Conservation (phyloP, 2,797 vertebrate species). For the Mionectes olivaceus region DNA sequence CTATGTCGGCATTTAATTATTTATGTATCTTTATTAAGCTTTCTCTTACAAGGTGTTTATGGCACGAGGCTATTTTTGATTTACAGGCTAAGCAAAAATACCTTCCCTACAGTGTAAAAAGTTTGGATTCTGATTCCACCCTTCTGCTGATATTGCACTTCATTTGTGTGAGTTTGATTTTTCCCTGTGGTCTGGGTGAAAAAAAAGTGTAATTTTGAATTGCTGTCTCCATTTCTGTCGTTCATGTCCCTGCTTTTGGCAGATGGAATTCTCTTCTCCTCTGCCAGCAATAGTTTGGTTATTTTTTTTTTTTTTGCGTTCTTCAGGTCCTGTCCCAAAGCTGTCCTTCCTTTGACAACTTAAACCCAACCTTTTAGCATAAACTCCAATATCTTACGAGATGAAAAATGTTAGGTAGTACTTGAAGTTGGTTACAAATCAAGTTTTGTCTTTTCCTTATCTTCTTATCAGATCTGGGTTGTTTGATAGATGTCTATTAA, state of each 20-base stretch:
- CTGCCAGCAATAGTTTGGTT: neutral
- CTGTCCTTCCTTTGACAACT: neutral
- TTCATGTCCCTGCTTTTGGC: neutral
- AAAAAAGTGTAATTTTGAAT: slow-evolving; percentile 10
- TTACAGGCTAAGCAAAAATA: slow-evolving; percentile 48
- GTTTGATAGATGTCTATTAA: neutral
- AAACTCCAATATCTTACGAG: neutral
- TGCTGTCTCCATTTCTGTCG: neutral
- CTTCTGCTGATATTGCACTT: slow-evolving; percentile 10
- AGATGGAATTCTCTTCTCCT: neutral
- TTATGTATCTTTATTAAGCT: slow-evolving; percentile 35
- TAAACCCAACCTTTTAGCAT: neutral
- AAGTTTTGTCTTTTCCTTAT: neutral
- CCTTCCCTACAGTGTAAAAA: neutral
- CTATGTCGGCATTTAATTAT: slow-evolving; percentile 29
- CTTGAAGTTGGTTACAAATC: neutral
- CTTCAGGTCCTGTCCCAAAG: neutral
- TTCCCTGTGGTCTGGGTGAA: neutral
- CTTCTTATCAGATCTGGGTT: neutral
- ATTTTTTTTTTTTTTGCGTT: neutral
- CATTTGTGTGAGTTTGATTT: neutral
- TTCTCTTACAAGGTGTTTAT: slow-evolving; percentile 6
- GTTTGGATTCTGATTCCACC: neutral
- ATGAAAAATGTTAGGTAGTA: neutral
- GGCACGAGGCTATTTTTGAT: slow-evolving; percentile 39